phyloP scores from a whole-genome alignment of 1,140 invertebrate genomes.

The Hormaphis cornu region DNA sequence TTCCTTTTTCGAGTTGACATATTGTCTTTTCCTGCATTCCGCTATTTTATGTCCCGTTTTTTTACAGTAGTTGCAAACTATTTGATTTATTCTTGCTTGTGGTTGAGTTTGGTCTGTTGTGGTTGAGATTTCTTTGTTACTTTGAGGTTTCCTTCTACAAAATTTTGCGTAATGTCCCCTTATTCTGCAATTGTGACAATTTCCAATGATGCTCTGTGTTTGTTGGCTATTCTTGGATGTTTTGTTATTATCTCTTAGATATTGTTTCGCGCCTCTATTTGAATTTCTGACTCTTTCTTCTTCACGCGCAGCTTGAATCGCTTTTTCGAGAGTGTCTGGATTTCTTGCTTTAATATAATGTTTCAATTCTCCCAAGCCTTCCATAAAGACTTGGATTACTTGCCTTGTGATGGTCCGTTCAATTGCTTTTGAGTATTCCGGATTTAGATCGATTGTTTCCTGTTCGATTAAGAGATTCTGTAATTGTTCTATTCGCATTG shows the following conservation, averaged over 20 bases:
- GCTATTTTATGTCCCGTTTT: neutral
- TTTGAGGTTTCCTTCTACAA: neutral
- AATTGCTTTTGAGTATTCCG: neutral
- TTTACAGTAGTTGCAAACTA: slow-evolving; percentile 13
- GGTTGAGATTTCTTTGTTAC: neutral
- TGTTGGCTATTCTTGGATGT: neutral
- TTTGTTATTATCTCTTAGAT: neutral
- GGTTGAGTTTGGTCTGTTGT: neutral
- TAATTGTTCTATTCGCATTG: neutral
- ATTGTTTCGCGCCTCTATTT: neutral
- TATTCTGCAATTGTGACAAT: neutral
- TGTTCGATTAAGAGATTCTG: neutral
- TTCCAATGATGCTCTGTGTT: neutral
- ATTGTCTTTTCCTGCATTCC: neutral
- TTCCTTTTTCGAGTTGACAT: neutral
- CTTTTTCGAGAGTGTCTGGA: neutral
- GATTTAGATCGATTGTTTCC: neutral
- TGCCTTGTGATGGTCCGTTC: neutral
- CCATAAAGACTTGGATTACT: slow-evolving; percentile 8
- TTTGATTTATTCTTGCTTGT: neutral
- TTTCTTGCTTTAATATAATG: neutral
- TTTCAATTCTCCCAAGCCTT: neutral
- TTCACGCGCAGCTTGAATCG: neutral
- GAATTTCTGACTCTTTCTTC: neutral
- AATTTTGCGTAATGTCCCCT: neutral